Evolutionary conservation across 2,797 vertebrate species (phyloP).

Genomic region (Thamnophis elegans): DNA sequence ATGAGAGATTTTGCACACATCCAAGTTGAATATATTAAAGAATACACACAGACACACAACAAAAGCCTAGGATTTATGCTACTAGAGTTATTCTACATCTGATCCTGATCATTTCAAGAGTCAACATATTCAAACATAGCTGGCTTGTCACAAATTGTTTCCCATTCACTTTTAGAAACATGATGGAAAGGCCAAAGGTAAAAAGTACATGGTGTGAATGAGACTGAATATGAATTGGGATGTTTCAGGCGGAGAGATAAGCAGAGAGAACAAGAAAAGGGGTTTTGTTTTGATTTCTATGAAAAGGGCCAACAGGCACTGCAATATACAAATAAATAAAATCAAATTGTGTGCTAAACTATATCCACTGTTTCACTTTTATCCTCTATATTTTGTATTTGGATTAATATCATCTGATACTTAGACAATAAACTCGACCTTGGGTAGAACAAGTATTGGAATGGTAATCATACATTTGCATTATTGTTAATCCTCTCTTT

Average conservation of each 20-base stretch:
- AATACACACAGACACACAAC: neutral
- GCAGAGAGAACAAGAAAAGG: neutral
- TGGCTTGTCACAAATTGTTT: conserved; percentile 17
- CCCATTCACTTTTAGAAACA: neutral
- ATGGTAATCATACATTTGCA: neutral
- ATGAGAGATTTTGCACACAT: neutral
- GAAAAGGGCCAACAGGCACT: neutral
- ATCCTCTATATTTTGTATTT: neutral
- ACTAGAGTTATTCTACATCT: conserved; percentile 9
- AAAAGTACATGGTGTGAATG: neutral
- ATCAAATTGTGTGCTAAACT: neutral
- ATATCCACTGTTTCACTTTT: neutral
- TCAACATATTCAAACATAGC: conserved; percentile 26
- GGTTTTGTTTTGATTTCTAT: neutral
- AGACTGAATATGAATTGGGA: neutral
- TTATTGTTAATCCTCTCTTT: neutral
- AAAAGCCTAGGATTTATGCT: neutral
- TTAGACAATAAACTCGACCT: neutral
- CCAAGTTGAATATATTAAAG: neutral
- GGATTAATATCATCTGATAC: neutral
- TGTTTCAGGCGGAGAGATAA: neutral
- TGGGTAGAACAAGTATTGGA: neutral
- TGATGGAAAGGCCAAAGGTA: neutral
- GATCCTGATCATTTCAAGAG: neutral
- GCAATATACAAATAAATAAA: neutral